Percentiles rank a stretch among this genome's conserved stretches.
Evolutionary conservation across 2,888 invertebrate species (phyloP).

Genomic region (Cantharis nigra): DNA sequence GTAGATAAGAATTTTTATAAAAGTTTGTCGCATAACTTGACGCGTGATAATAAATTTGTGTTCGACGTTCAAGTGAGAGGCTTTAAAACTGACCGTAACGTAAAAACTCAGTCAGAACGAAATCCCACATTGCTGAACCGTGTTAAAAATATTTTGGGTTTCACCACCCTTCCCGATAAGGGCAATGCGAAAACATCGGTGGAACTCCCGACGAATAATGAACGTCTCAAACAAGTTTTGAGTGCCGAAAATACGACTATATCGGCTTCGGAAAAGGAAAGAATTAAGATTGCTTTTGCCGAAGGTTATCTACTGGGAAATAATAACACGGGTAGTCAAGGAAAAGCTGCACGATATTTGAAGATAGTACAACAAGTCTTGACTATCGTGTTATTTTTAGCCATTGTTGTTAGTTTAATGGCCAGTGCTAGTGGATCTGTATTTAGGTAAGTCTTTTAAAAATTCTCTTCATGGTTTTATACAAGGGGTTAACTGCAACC

Average conservation of each 20-base stretch:
- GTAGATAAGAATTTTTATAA: slow-evolving; percentile 46
- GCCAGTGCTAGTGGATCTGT: slow-evolving; percentile 74
- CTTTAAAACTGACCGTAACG: slow-evolving; percentile 80
- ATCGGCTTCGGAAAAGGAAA: slow-evolving; percentile 65
- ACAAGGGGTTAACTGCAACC: not conserved
- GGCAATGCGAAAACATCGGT: slow-evolving; percentile 25
- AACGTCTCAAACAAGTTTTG: slow-evolving; percentile 60
- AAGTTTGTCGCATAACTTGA: slow-evolving; percentile 43
- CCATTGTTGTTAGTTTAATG: slow-evolving; percentile 75
- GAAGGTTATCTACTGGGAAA: slow-evolving; percentile 85
- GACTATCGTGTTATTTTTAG: slow-evolving; percentile 73
- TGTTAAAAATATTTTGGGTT: slow-evolving; percentile 62
- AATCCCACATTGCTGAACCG: slow-evolving; percentile 73
- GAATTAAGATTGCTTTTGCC: slow-evolving; percentile 86
- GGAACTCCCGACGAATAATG: slow-evolving; percentile 46
- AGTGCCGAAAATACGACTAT: slow-evolving; percentile 57
- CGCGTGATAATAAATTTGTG: slow-evolving; percentile 44
- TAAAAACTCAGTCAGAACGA: slow-evolving; percentile 70
- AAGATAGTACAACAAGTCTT: slow-evolving; percentile 77
- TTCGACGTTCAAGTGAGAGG: slow-evolving; percentile 66
- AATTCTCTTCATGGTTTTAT: not conserved
- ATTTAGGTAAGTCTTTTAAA: slow-evolving; percentile 61
- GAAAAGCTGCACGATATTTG: slow-evolving; percentile 64
- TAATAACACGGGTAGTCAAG: slow-evolving; percentile 50
- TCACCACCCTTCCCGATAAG: slow-evolving; percentile 38